Base-by-base conservation (phyloP, 2,888 invertebrate species). In the Diaprepes abbreviatus region DNA sequence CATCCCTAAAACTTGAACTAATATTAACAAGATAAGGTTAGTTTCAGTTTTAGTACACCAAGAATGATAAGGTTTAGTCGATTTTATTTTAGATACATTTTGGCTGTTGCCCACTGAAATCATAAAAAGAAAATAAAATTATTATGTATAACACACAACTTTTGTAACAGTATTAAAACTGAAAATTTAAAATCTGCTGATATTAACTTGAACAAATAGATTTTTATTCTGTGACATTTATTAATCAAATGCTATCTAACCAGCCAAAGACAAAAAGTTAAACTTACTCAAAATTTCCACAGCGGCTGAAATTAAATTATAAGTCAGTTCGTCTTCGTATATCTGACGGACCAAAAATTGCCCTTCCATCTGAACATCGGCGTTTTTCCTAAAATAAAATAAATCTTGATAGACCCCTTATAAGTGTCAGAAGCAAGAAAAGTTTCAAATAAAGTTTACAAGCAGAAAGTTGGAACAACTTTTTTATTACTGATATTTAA, bases 321-420 rank as follows among this genome's bases (percentile, higher is more conserved):
- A 97, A 0, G 97, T 97, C 71, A 96, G 91, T 84, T 95, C 95
- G 82, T 97, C 97, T 79, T 97, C 96, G 84, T 97, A 97, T 78
- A 97, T 95, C 85, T 96, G 95, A 9, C 97, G 88, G 10, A 97
- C 96, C 75, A 97, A 86, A 84, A 97, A 97, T 77, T 96, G 95
- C 1, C 97, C 97, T 79, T 97, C 97, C 95, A 97, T 96, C 68
- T 90, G 90, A 59, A 97, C 92, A 67, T 95, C 94, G 0, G 97
- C 97, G 83, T 94, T 94, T 88, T 93, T 93, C 83, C 97, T 97
- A 82, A 21, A 87, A 86, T 73, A 64, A 43, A 71, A 63, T 40
- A 64, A 52, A 66, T 43, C 28, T 19, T 43, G 16, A 35, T 31
- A 33, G 38, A 40, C 19, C 21, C 12, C 6, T 9, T 17, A 58